Base-by-base conservation (phyloP, 1,140 invertebrate genomes). In the Drosophila albomicans region DNA sequence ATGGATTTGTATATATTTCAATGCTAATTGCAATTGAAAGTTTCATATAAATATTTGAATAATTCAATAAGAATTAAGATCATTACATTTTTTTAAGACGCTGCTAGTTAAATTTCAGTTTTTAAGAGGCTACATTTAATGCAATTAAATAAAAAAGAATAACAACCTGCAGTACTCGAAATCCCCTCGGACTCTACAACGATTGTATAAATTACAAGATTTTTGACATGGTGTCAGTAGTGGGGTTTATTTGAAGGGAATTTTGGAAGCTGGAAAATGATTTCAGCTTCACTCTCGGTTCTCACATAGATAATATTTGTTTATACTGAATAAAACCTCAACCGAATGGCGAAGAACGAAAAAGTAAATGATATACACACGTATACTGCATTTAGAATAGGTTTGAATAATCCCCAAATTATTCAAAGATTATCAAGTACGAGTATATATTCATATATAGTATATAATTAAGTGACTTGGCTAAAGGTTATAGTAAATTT, bases 321-420 rank as follows among this genome's bases (percentile, higher is more conserved):
- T 65, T 54, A 65, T 45, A 73, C 63, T 67, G 54, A 57, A 73
- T 69, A 86, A 77, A 70, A 86, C 82, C 82, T 87, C 80, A 82
- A 77, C 57, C 59, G 58, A 59, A 59, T 41, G 16, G 58, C n/a
- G 52, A 52, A 25, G 78, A 73, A 69, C 62, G 73, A 32, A 20
- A 20, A 75, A 52, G 69, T 63, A 76, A 82, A 67, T 67, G 75
- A 82, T 88, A 85, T 85, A 88, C 85, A 84, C 81, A 85, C 70
- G 85, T 89, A 89, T 89, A 89, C 85, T 85, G 85, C 85, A 89
- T 79, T 89, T 89, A 85, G 78, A 62, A 67, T 88, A 78, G 52
- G 30, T 68, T 62, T 73, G 61, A 62, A 71, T 58, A 20, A 51
- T 52, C 43, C 5, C 25, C 20, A 46, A 52, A 13, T 38, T 45